Evolutionary conservation across 2,113 vertebrate genomes (phyloP), one percentile per base, ranked within the genome.

Genomic region (Pelodiscus sinensis): DNA sequence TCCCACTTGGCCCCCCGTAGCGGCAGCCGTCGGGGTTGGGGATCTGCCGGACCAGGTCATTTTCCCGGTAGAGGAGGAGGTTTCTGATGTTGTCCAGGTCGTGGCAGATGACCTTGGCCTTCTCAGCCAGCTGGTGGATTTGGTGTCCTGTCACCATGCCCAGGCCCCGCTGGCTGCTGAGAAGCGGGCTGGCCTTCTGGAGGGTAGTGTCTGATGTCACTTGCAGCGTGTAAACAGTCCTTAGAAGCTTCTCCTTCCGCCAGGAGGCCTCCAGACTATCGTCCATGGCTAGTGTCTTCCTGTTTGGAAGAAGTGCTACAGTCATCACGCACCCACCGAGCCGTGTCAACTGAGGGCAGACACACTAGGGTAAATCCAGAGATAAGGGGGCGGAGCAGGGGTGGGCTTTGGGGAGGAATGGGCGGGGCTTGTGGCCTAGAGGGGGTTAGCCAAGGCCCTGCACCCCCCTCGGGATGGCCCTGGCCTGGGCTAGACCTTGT

Each of bases 191-290:
- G 31, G 93, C 87, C 81, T 82, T 77, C 82, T 97, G 97, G 19
- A 93, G 29, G 0, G 90, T 96, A 68, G 84, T 9, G 2, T 81
- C 83, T 7, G 97, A 97, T 73, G 97, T 97, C 56, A 95, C 3
- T 79, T 97, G 96, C 35, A 97, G 93, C 50, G 65, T 92, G n/a
- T 96, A 96, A 89, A 98, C 94, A 4, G 95, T 95, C 85, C 95
- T 97, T 81, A 98, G 88, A 85, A 98, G 96, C 25, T 97, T 96
- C 89, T 97, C 90, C 89, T 98, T 98, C 79, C 92, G 93, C 58
- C 95, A 96, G 2, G 81, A 94, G 71, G 78, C 95, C 88, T 97
- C 94, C 84, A 97, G 84, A 0, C 85, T 92, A 86, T 91, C 82
- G 35, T 97, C 96, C 98, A 98, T 98, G 94, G 13, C 62, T 55